A percentile compares a stretch with the other conserved stretches of the same genome.
These are phyloP conservation scores for Lasaia peninsularis DNA, from an alignment of 1,140 invertebrate species.

Conservation along the genomic window DNA sequence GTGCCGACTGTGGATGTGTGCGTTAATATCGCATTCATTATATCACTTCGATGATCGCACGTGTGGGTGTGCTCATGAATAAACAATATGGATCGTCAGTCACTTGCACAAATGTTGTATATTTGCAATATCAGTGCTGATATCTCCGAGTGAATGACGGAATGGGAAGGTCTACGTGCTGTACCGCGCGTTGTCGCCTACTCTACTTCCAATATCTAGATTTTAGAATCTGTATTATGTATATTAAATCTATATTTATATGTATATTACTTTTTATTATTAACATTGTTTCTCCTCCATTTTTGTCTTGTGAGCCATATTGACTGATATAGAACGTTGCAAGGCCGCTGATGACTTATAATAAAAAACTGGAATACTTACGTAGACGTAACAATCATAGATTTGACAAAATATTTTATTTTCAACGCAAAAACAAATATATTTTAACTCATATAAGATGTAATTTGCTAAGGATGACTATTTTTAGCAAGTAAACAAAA, in stretches of 20 bases:
- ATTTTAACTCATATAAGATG: too few species aligned
- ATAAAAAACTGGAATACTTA: too few species aligned
- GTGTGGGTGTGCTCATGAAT: constrained; percentile 37
- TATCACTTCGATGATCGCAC: constrained; percentile 42
- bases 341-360: too few species aligned
- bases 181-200: constrained; percentile 47
- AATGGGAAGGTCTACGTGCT: constrained; percentile 63
- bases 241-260: too few species aligned
- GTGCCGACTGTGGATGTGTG: constrained; percentile 20
- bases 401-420: too few species aligned
- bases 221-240: background rate
- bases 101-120: constrained; percentile 38
- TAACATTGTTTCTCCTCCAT: too few species aligned
- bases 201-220: background rate
- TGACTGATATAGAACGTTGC: too few species aligned
- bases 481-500: too few species aligned
- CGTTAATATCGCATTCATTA: constrained; percentile 24
- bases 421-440: too few species aligned
- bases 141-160: constrained; percentile 38
- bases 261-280: background rate
- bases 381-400: too few species aligned
- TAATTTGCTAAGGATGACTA: too few species aligned
- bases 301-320: too few species aligned
- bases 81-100: constrained; percentile 34
- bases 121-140: constrained; percentile 43